phyloP scores from a whole-genome alignment of 2,797 vertebrate species.

The Percopsis omiscomaycus region DNA sequence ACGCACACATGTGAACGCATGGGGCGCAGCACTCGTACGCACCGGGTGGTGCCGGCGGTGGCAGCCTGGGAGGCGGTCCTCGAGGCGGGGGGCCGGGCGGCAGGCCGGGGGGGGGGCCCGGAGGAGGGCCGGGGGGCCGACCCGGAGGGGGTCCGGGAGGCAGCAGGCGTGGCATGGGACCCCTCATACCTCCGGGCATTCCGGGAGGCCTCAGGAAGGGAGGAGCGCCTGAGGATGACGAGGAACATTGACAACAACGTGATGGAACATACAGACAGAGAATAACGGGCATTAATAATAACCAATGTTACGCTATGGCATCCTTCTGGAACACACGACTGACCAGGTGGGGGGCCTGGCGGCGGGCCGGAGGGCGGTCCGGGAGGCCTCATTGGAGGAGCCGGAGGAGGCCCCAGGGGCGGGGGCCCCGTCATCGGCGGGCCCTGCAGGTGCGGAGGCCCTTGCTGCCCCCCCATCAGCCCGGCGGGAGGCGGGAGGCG shows the following conservation, averaged over 20 bases:
- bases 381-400: slow-evolving; percentile 91
- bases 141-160: slow-evolving; percentile 94
- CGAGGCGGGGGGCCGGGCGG: slow-evolving; percentile 94
- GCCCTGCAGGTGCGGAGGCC: slow-evolving; percentile 86
- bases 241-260: not conserved
- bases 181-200: slow-evolving; percentile 86
- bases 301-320: too few species aligned
- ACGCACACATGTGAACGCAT: slow-evolving; percentile 42
- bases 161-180: slow-evolving; percentile 89
- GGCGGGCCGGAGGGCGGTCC: slow-evolving; percentile 94
- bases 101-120: slow-evolving; percentile 93
- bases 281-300: not conserved
- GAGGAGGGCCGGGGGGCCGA: slow-evolving; percentile 86
- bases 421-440: slow-evolving; percentile 93
- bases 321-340: slow-evolving; percentile 17
- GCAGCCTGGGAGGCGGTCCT: slow-evolving; percentile 90
- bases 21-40: slow-evolving; percentile 5
- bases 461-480: slow-evolving; percentile 69
- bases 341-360: slow-evolving; percentile 95
- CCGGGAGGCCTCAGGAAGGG: slow-evolving; percentile 93
- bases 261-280: not conserved
- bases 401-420: slow-evolving; percentile 91
- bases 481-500: slow-evolving; percentile 67
- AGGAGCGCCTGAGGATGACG: slow-evolving; percentile 84
- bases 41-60: slow-evolving; percentile 95